Evolutionary conservation across 2,113 vertebrate genomes (phyloP).

Genomic region (Etheostoma cragini): DNA sequence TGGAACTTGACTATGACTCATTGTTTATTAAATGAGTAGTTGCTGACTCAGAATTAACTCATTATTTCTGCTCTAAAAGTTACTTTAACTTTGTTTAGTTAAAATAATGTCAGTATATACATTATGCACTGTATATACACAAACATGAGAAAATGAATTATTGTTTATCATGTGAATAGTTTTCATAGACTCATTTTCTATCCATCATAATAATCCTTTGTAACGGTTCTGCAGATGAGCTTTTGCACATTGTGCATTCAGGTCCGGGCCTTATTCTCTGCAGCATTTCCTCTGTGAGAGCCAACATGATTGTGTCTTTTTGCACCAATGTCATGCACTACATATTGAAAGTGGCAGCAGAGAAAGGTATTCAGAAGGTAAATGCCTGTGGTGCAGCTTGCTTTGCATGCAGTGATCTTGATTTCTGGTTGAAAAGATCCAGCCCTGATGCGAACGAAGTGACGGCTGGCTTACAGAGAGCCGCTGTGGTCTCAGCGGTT

Average conservation of each 20-base stretch:
- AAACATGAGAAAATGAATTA: too few species aligned
- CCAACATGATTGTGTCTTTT: background rate
- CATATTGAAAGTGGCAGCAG: conserved; percentile 3
- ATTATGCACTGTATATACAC: too few species aligned
- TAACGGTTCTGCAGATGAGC: conserved; percentile 39
- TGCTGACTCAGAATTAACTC: too few species aligned
- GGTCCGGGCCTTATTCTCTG: background rate
- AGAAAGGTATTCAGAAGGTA: conserved; percentile 18
- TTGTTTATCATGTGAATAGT: too few species aligned
- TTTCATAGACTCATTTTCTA: too few species aligned
- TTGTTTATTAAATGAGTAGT: too few species aligned
- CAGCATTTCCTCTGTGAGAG: background rate
- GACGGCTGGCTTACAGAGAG: conserved; percentile 32
- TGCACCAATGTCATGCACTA: conserved; percentile 12
- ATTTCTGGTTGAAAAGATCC: conserved; percentile 38
- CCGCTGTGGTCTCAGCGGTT: conserved; percentile 33
- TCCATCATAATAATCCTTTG: conserved; percentile 16
- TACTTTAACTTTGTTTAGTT: too few species aligned
- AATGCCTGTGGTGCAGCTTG: conserved; percentile 20
- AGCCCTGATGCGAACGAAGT: conserved; percentile 46
- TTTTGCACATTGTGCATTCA: background rate
- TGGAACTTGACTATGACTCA: background rate
- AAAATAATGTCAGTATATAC: too few species aligned
- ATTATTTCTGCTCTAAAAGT: too few species aligned
- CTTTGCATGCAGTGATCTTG: conserved; percentile 34